Evolutionary conservation across 2,113 vertebrate species (phyloP).

Genomic region (Aphelocoma coerulescens): DNA sequence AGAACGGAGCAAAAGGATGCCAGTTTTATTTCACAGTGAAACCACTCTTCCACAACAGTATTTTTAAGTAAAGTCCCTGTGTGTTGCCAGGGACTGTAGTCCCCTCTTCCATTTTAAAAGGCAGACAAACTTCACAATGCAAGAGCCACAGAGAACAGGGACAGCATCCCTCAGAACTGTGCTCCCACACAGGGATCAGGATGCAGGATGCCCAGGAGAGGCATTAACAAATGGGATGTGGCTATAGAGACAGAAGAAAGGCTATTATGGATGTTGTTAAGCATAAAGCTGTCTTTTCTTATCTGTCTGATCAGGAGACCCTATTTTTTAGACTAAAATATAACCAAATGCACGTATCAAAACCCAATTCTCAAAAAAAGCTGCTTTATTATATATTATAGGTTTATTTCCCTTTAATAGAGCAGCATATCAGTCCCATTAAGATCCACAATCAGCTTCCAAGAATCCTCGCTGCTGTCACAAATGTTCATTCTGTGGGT

Average conservation of each 20-base stretch:
- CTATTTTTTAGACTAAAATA: background rate
- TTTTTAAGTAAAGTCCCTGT: background rate
- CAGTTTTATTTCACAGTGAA: background rate
- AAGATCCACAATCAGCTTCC: background rate
- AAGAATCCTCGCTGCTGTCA: background rate
- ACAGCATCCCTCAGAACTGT: background rate
- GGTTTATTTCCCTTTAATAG: background rate
- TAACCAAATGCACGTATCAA: background rate
- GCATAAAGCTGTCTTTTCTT: background rate
- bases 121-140: background rate
- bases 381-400: background rate
- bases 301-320: fast-evolving
- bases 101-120: background rate
- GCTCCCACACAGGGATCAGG: background rate
- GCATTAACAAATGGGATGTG: background rate
- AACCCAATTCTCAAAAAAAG: background rate
- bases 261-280: fast-evolving
- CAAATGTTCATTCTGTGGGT: background rate
- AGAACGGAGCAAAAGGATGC: background rate
- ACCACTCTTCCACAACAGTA: background rate
- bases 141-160: background rate
- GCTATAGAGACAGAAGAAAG: background rate
- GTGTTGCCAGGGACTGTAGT: fast-evolving
- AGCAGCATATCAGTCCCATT: background rate
- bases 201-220: background rate